Base-by-base conservation (phyloP, 23 tunicate genomes). In the Halocynthia aurantium region DNA sequence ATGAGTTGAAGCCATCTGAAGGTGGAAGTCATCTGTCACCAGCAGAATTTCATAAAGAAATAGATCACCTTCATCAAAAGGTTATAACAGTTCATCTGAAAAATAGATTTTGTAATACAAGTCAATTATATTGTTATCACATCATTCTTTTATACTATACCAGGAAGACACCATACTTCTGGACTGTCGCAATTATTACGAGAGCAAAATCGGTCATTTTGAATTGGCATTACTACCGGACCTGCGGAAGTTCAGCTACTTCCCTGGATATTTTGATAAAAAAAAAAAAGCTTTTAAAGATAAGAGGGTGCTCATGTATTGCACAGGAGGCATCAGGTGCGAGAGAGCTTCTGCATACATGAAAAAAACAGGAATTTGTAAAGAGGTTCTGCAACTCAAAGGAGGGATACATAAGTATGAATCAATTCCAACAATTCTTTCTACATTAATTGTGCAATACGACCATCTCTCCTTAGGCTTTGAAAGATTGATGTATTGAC, bases 271-370 rank as follows among this genome's bases (percentile, higher is more conserved):
- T 76, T 85, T 89, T 15, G 85, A 84, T 52, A 63, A 76, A 70
- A 89, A 89, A 61, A 58, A 0, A 20, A 75, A 84, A 7, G 6
- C 84, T 8, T 84, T 89, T 84, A 52, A 89, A 6, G 73, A 70
- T 31, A 78, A 83, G 15, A 55, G 83, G 17, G 85, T 89, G 7
- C 52, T 89, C 6, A 84, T 81, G 69, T 89, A 89, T 69, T 89
- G 96, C 44, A 89, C 96, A 52, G 96, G 96, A 50, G 96, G 96
- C 7, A 89, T 89, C 20, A 58, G 96, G 50, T 89, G 96, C 70
- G 96, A 89, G 69, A 70, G 96, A 62, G 96, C 96, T 7, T 69
- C 83, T 50, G 88, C 96, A 11, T 89, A 89, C 62, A 51, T 89
- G 10, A 80, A 84, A 70, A 81, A 89, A 71, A 65, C 83, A 6